A percentile compares a stretch with the other conserved stretches of the same genome.
These are phyloP conservation scores for Athene cunicularia DNA, from an alignment of 2,113 vertebrate genomes.

Conservation along the genomic window DNA sequence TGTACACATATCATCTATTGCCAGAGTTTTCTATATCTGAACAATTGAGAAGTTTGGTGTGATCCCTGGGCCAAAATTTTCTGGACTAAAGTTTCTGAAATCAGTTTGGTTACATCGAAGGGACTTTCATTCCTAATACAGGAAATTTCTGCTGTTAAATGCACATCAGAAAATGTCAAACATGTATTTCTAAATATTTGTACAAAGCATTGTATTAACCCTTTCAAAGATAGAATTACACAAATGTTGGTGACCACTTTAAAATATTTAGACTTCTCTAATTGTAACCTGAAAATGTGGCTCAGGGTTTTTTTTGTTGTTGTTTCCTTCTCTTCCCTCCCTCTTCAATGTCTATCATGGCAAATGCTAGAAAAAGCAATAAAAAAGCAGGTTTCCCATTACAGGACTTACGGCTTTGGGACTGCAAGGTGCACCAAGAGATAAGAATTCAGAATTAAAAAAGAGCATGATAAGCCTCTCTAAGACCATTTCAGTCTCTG, in stretches of 20 bases:
- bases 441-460: conserved; percentile 72
- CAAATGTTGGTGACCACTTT: not conserved
- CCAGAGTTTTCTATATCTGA: not conserved
- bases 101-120: not conserved
- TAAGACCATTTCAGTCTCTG: conserved; percentile 51
- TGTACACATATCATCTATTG: not conserved
- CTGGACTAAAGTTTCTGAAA: not conserved
- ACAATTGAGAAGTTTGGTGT: not conserved
- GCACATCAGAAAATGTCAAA: not conserved
- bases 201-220: not conserved
- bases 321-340: not conserved
- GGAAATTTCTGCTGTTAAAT: not conserved
- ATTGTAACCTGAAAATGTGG: not conserved
- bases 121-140: not conserved
- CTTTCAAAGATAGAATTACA: not conserved
- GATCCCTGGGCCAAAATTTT: not conserved
- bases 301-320: not conserved
- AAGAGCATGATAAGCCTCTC: conserved; percentile 60
- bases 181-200: not conserved
- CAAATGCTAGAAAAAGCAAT: conserved; percentile 4
- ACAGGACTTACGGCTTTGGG: conserved; percentile 56
- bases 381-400: conserved; percentile 57
- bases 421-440: conserved; percentile 69
- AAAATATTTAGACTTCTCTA: not conserved
- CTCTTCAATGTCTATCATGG: not conserved